Percentiles rank a stretch among this genome's conserved stretches.
Evolutionary conservation across 1,140 invertebrate genomes (phyloP).

Genomic region (Triops cancriformis): DNA sequence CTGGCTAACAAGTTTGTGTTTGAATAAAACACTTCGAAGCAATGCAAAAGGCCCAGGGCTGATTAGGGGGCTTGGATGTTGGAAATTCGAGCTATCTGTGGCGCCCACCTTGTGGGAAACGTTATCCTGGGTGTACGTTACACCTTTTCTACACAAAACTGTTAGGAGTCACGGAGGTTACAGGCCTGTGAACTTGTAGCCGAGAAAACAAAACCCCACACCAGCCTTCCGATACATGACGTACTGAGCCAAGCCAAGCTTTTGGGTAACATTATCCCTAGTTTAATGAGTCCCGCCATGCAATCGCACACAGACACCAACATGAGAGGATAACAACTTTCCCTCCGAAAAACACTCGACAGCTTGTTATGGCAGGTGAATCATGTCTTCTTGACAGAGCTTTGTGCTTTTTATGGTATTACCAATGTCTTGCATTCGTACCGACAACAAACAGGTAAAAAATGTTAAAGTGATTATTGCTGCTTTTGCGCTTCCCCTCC

Average conservation of each 20-base stretch:
- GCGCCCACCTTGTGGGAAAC: constrained; percentile 7
- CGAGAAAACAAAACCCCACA: not conserved
- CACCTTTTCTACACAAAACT: not conserved
- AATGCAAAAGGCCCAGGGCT: not conserved
- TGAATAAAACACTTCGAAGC: not conserved
- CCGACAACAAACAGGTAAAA: not conserved
- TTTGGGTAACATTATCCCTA: not conserved
- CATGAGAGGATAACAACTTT: constrained; percentile 1
- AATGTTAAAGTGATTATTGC: not conserved
- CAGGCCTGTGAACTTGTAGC: not conserved
- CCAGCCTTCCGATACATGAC: not conserved
- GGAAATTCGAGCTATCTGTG: not conserved
- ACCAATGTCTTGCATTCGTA: too few relatives aligned
- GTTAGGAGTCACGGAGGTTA: not conserved
- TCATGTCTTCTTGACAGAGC: not conserved
- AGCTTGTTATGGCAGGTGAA: constrained; percentile 13
- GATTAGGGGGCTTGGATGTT: not conserved
- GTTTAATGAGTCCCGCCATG: constrained; percentile 4
- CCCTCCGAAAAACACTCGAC: not conserved
- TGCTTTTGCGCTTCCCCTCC: not conserved
- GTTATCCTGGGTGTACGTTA: not conserved
- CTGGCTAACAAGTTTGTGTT: not conserved
- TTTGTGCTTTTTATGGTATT: not conserved
- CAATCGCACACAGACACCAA: not conserved
- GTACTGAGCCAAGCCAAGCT: not conserved